Conservation (phyloP, 2,888 invertebrate genomes). For the Drosophila tanythrix region DNA sequence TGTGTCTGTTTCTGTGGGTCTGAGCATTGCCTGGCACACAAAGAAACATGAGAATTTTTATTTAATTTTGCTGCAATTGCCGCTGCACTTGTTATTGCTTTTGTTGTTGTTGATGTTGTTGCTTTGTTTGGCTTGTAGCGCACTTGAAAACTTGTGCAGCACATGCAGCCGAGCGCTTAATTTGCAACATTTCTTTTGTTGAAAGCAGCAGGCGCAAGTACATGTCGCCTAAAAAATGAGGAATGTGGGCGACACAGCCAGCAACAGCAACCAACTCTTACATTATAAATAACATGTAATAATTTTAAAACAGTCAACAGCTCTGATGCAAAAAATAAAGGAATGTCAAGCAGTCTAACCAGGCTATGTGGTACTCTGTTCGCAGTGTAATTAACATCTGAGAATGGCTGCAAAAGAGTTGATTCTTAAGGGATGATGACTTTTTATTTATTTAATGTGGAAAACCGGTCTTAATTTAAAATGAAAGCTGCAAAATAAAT, state of each 20-base stretch:
- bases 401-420: not conserved
- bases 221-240: constrained; percentile 58
- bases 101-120: constrained; percentile 37
- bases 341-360: not conserved
- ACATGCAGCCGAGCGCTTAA: constrained; percentile 74
- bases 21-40: constrained; percentile 44
- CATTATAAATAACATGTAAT: constrained; percentile 80
- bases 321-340: constrained; percentile 24
- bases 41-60: constrained; percentile 66
- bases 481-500: rapidly evolving
- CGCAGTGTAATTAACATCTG: not conserved
- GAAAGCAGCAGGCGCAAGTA: constrained; percentile 56
- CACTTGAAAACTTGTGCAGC: constrained; percentile 70
- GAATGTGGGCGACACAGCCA: constrained; percentile 13
- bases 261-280: constrained; percentile 50
- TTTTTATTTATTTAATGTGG: no score
- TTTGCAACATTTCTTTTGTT: constrained; percentile 79
- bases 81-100: constrained; percentile 35
- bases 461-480: no score
- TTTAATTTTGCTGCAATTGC: constrained; percentile 68
- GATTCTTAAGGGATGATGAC: not conserved
- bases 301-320: constrained; percentile 66
- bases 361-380: not conserved
- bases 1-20: constrained; percentile 11
- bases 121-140: constrained; percentile 50